Percentiles rank a stretch among this genome's conserved stretches.
Conservation (phyloP, 2,113 vertebrate genomes). For the Dissostichus mawsoni region DNA sequence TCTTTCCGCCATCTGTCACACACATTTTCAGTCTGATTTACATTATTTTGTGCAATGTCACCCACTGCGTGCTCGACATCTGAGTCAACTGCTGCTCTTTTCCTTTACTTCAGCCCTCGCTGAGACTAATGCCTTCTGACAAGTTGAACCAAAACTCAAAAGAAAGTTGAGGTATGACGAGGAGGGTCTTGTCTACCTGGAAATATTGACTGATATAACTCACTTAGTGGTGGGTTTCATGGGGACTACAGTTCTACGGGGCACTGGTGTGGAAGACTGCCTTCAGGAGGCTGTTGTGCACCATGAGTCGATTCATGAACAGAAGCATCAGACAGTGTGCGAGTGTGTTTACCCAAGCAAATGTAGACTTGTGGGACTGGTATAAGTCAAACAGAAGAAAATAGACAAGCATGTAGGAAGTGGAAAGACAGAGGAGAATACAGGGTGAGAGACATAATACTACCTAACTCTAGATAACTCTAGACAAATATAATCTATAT, state of each 20-base stretch:
- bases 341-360: conserved; percentile 22
- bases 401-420: conserved; percentile 2
- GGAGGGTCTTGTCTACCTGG: conserved; percentile 11
- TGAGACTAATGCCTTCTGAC: conserved; percentile 53
- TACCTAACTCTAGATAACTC: background rate
- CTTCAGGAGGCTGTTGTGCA: conserved; percentile 4
- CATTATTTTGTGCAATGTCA: background rate
- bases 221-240: conserved; percentile 14
- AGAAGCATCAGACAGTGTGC: conserved; percentile 8
- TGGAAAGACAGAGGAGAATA: background rate
- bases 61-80: background rate
- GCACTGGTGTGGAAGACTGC: conserved; percentile 68
- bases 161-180: conserved; percentile 34
- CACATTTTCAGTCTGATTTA: background rate
- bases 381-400: background rate
- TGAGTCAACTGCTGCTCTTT: conserved; percentile 10
- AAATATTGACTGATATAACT: conserved; percentile 66
- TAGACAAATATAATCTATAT: background rate
- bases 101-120: background rate
- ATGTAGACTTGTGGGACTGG: conserved; percentile 21
- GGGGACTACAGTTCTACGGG: conserved; percentile 12
- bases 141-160: conserved; percentile 38
- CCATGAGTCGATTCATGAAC: conserved; percentile 18
- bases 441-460: background rate
- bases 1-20: background rate